phyloP scores from a whole-genome alignment of 2,797 vertebrate species.

The Sebastes iracundus region DNA sequence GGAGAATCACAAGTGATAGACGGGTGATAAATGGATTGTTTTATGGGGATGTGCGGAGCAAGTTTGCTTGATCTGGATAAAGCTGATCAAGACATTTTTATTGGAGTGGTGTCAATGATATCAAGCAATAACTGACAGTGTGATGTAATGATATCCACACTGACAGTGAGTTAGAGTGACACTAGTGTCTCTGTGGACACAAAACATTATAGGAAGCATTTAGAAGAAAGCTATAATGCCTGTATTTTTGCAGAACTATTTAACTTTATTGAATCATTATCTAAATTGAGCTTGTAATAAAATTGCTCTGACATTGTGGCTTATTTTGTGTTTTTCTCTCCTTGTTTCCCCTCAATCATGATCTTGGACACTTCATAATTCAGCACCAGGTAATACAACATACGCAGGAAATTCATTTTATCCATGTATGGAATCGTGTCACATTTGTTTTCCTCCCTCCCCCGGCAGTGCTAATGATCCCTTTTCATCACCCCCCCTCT shows the following conservation, averaged over 20 bases:
- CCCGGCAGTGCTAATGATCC: background rate
- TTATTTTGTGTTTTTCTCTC: background rate
- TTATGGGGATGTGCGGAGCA: background rate
- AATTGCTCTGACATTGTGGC: background rate
- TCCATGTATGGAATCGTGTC: background rate
- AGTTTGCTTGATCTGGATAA: background rate
- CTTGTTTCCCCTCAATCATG: background rate
- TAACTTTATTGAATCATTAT: background rate
- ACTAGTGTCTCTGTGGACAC: background rate
- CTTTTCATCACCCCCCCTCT: background rate
- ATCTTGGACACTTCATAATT: constrained; percentile 23
- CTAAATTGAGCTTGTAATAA: background rate
- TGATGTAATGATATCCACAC: background rate
- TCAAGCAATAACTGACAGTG: background rate
- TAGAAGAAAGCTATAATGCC: background rate
- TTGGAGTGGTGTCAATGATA: background rate
- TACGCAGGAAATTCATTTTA: background rate
- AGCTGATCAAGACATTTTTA: background rate
- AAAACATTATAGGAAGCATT: background rate
- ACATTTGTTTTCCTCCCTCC: background rate
- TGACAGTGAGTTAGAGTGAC: background rate
- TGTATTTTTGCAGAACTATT: background rate
- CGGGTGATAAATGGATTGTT: background rate
- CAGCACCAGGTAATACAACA: constrained; percentile 83
- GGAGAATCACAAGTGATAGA: background rate